Conservation (phyloP, 2,797 vertebrate genomes). For the Sebastiscus albofasciatus region DNA sequence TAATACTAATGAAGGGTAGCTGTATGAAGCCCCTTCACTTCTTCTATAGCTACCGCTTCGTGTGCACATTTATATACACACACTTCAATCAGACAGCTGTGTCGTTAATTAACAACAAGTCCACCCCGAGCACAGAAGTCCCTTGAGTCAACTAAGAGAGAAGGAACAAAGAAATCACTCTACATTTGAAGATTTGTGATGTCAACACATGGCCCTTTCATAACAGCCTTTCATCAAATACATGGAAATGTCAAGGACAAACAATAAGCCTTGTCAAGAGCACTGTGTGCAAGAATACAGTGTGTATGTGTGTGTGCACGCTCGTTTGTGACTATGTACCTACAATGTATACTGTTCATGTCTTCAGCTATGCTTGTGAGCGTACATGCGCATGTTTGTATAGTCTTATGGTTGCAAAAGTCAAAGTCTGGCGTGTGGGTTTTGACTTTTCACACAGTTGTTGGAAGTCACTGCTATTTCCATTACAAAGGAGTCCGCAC, state of each 20-base stretch:
- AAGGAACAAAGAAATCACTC: constrained; percentile 65
- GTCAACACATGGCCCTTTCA: constrained; percentile 67
- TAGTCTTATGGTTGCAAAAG: not conserved
- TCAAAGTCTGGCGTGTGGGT: constrained; percentile 24
- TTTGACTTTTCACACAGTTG: constrained; percentile 40
- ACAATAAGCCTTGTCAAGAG: constrained; percentile 49
- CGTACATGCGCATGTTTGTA: not conserved
- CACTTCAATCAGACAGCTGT: constrained; percentile 53
- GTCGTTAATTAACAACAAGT: constrained; percentile 70
- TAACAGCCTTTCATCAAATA: constrained; percentile 65
- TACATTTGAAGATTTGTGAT: constrained; percentile 67
- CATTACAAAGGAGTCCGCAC: constrained; percentile 65
- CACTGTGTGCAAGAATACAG: not conserved
- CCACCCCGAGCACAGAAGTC: constrained; percentile 50
- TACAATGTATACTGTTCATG: not conserved
- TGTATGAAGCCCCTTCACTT: constrained; percentile 15
- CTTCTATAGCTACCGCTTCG: constrained; percentile 24
- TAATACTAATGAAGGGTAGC: constrained; percentile 29
- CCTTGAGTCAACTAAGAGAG: constrained; percentile 47
- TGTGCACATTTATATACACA: constrained; percentile 27
- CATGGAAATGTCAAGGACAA: constrained; percentile 74
- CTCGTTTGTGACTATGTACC: not conserved
- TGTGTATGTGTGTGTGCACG: not conserved
- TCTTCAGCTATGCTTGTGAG: not conserved
- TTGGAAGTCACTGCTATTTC: constrained; percentile 59